Conservation (phyloP, 1,140 invertebrate species). For the Heliothis virescens region DNA sequence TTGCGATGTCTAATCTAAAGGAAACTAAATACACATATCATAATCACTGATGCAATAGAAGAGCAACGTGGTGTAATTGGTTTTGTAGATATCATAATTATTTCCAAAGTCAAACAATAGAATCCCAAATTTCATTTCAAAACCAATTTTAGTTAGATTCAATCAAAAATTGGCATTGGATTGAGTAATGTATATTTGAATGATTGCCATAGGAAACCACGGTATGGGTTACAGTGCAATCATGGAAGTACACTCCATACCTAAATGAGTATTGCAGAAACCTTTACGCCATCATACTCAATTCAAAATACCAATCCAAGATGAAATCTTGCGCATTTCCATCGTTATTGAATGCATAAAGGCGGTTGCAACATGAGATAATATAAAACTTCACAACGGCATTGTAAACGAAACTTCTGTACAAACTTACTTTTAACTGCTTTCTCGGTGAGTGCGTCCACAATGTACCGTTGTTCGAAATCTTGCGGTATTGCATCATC, state of each 20-base stretch:
- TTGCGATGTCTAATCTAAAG: too few relatives aligned
- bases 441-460: constrained; percentile 92
- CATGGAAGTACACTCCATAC: too few relatives aligned
- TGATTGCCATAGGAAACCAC: constrained; percentile 10
- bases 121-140: background rate
- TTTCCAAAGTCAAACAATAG: constrained; percentile 10
- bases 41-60: too few relatives aligned
- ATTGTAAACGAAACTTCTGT: background rate
- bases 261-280: too few relatives aligned
- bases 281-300: constrained; percentile 10
- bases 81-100: too few relatives aligned
- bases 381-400: constrained; percentile 13
- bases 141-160: background rate
- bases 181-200: constrained; percentile 25
- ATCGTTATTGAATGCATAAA: constrained; percentile 28
- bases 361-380: constrained; percentile 12
- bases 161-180: background rate
- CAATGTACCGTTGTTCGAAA: constrained; percentile 89
- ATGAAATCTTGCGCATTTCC: constrained; percentile 35
- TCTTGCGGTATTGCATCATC: constrained; percentile 88
- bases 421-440: constrained; percentile 84
- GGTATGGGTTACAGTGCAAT: too few relatives aligned
- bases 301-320: constrained; percentile 19
- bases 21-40: too few relatives aligned
- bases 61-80: too few relatives aligned